Evolutionary conservation across 2,888 invertebrate species (phyloP), one percentile per base, ranked within the genome.

Genomic region (Ernsta delagoae): DNA sequence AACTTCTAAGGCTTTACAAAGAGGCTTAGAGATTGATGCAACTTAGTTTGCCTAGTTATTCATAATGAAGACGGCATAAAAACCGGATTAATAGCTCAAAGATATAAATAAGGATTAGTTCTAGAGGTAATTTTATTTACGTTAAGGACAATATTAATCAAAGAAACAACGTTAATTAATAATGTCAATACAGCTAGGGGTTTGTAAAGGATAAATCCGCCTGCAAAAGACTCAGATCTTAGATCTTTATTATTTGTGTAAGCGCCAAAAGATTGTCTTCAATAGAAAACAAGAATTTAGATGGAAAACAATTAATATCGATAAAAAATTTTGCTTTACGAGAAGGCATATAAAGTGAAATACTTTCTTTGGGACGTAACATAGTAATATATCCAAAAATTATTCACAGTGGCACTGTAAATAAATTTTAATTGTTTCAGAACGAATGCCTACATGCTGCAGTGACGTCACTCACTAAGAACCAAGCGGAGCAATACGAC

Each of bases 381-480:
- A 5, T 36, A 36, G 4, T 36, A 1, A 36, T 5, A 36, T 6
- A 4, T 36, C 36, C 7, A 41, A 41, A 41, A 41, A 41, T 9
- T 41, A 41, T 1, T 3, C 45, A 45, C n/a, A 45, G 4, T n/a
- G n/a, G 11, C 3, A n/a, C 8, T 45, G 11, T 45, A n/a, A n/a
- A 41, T 8, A 4, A n/a, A 45, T 56, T 59, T 70, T 71, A 75
- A 83, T 87, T 79, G 83, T 87, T 78, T 65, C 88, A 95, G 95
- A 95, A 95, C 78, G 95, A 95, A 72, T 95, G 94, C 77, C 94
- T 96, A 45, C 96, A 96, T 79, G 93, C 94, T 45, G 96, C 96
- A 0, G 94, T 96, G 73, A 92, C 94, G 69, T 94, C 96, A n/a
- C 85, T 96, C 65, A 94, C 96, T 59, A 93, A 94, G 76, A 95